A percentile compares a stretch with the other conserved stretches of the same genome.
These are phyloP conservation scores for Maniola jurtina DNA, from an alignment of 1,140 invertebrate species.

Conservation along the genomic window DNA sequence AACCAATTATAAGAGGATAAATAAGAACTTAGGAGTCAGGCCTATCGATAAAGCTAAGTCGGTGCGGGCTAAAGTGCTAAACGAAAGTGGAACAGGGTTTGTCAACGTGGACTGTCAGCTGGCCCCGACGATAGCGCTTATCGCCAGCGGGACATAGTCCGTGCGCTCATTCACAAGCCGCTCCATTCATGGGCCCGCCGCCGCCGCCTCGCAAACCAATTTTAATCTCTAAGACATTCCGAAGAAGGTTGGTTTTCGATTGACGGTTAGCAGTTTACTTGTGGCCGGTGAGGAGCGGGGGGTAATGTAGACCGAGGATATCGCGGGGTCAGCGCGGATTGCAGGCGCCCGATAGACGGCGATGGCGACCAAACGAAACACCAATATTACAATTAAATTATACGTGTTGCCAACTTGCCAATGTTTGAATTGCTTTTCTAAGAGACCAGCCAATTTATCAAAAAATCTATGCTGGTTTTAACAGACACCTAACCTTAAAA, in stretches of 20 bases:
- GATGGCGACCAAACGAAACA: conserved; percentile 52
- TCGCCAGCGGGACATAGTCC: conserved; percentile 74
- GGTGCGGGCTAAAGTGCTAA: conserved; percentile 45
- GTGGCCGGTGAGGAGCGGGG: conserved; percentile 53
- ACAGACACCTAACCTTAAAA: too few species aligned
- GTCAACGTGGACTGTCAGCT: conserved; percentile 73
- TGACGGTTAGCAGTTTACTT: conserved; percentile 12
- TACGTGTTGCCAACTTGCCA: conserved; percentile 13
- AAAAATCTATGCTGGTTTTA: too few species aligned
- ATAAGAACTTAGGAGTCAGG: conserved; percentile 5
- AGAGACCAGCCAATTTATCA: too few species aligned
- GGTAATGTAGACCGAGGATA: conserved; percentile 73
- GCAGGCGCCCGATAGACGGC: conserved; percentile 72
- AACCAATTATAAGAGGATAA: not conserved
- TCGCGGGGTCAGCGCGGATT: conserved; percentile 76
- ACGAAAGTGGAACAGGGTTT: conserved; percentile 76
- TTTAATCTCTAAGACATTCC: conserved; percentile 42
- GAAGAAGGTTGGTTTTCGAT: conserved; percentile 44
- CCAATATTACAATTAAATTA: conserved; percentile 43
- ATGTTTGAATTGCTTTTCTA: not conserved
- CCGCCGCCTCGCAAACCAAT: conserved; percentile 35
- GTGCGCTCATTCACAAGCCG: conserved; percentile 75
- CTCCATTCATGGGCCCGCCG: conserved; percentile 72
- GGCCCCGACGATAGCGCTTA: conserved; percentile 75
- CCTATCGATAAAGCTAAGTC: conserved; percentile 64